A percentile compares a stretch with the other conserved stretches of the same genome.
phyloP scores from a whole-genome alignment of 2,888 invertebrate species.

The Megamerina dolium region DNA sequence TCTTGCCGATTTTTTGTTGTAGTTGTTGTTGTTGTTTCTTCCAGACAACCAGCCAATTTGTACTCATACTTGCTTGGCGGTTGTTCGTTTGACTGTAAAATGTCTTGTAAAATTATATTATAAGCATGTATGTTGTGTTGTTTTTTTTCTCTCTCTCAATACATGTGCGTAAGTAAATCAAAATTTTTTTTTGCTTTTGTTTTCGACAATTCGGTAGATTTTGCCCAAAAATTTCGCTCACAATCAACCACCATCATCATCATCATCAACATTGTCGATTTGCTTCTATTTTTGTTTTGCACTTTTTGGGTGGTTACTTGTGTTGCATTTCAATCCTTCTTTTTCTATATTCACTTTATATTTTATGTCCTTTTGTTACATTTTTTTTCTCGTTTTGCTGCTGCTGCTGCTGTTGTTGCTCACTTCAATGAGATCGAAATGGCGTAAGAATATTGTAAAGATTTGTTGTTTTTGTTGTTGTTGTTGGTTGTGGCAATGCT shows the following conservation, averaged over 20 bases:
- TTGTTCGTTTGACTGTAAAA: constrained; percentile 24
- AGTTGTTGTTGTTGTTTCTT: neutral
- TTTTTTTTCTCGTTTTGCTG: no score
- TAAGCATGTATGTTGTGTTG: no score
- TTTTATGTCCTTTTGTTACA: neutral
- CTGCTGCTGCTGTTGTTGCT: neutral
- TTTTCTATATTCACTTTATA: neutral
- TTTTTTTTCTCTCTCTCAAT: constrained; percentile 21
- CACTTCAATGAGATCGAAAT: constrained; percentile 9
- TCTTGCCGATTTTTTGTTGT: no score
- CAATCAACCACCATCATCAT: no score
- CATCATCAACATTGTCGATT: no score
- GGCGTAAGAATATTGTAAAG: constrained; percentile 8
- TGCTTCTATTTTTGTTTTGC: neutral
- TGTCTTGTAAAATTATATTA: constrained; percentile 29
- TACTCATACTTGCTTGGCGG: no score
- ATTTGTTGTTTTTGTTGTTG: neutral
- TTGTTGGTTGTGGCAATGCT: constrained; percentile 1
- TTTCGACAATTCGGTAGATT: neutral
- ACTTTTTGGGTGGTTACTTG: neutral
- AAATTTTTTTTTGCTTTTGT: constrained; percentile 8
- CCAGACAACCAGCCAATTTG: neutral
- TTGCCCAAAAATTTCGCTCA: neutral
- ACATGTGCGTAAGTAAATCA: constrained; percentile 24
- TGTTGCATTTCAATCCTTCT: neutral